Evolutionary conservation across 2,113 vertebrate species (phyloP).

Genomic region (Ptilonorhynchus violaceus): DNA sequence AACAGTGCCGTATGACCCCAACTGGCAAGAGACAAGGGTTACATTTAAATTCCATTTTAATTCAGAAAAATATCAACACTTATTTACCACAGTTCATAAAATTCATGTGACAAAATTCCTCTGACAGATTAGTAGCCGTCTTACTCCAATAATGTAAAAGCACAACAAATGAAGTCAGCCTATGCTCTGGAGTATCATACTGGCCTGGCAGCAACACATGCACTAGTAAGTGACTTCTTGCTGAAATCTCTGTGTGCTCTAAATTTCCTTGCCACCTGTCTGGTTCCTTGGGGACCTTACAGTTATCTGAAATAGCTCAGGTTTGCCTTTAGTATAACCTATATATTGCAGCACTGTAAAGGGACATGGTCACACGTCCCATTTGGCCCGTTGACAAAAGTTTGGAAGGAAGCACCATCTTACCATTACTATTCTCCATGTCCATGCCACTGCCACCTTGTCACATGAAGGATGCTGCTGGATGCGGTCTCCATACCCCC

Average conservation of each 20-base stretch:
- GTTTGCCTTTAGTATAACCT: background rate
- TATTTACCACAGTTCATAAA: slow-evolving; percentile 46
- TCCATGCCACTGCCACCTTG: background rate
- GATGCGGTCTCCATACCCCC: background rate
- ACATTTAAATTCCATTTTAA: slow-evolving; percentile 34
- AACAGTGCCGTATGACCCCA: background rate
- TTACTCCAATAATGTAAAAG: background rate
- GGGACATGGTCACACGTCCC: background rate
- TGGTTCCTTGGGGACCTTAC: background rate
- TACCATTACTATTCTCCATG: background rate
- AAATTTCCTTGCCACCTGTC: background rate
- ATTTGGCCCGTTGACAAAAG: background rate
- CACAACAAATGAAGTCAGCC: background rate
- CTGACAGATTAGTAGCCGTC: background rate
- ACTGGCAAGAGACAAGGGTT: background rate
- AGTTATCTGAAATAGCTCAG: background rate
- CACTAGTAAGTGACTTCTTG: background rate
- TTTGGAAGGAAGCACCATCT: background rate
- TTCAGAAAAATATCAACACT: slow-evolving; percentile 48
- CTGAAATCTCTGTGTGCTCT: background rate
- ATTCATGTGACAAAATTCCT: background rate
- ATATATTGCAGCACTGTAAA: background rate
- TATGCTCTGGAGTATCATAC: background rate
- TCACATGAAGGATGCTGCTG: background rate
- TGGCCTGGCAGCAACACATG: background rate